Evolutionary conservation across 2,888 invertebrate genomes (phyloP).

Genomic region (Eudasyphora cyanicolor): DNA sequence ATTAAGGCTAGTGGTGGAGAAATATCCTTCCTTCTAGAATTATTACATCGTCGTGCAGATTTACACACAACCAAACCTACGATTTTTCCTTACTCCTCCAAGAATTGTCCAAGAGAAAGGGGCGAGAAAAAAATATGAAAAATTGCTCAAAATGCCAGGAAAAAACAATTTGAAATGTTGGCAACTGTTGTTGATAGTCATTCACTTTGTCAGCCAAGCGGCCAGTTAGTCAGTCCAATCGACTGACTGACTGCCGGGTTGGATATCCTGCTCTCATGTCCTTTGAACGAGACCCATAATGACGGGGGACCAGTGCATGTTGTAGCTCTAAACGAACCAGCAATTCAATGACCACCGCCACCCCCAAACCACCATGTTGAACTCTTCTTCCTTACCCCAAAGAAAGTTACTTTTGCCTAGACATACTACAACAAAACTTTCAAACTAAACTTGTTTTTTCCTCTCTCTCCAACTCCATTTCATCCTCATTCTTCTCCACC

Average conservation of each 20-base stretch:
- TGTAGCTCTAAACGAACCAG: not conserved
- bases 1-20: no score
- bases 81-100: no score
- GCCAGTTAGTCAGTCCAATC: not conserved
- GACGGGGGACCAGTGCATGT: no score
- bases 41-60: no score
- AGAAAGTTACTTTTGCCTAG: not conserved
- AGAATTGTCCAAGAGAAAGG: no score
- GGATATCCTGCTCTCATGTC: not conserved
- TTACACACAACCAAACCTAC: no score
- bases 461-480: not conserved
- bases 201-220: not conserved
- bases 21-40: not conserved
- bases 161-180: not conserved
- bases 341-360: not conserved
- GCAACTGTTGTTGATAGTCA: slow-evolving; percentile 3
- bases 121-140: not conserved
- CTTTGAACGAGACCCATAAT: not conserved
- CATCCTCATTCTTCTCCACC: not conserved
- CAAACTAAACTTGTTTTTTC: not conserved
- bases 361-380: not conserved
- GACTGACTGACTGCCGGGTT: not conserved
- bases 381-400: not conserved
- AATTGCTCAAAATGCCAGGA: not conserved
- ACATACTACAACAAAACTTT: not conserved